Base-by-base conservation (phyloP, 2,113 vertebrate species). In the Coracopsis vasa region DNA sequence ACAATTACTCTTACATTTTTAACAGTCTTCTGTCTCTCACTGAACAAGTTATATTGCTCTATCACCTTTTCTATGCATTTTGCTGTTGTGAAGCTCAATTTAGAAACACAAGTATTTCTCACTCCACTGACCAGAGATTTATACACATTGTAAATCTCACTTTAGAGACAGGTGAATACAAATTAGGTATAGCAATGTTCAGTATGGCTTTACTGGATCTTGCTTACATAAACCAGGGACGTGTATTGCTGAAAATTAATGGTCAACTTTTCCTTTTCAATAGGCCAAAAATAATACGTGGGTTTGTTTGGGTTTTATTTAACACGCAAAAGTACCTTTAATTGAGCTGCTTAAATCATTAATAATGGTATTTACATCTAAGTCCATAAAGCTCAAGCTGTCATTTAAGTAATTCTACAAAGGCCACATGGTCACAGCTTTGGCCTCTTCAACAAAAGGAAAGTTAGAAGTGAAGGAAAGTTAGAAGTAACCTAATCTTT, bases 251-350 rank as follows among this genome's bases (percentile, higher is more conserved):
- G 72, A 92, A 90, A n/a, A 19, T 33, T 19, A 77, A 33, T 14
- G 6, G 29, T 47, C 35, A 86, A 24, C 31, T 79, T 69, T 35
- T 37, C 37, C 6, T 58, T 61, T 74, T 58, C 47, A 71, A 33
- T 24, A 60, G 19, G 11, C 3, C 1, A 1, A 51, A 75, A 73
- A 20, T 6, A 39, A 39, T 2, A 8, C 11, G 9, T 3, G 28
- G 6, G 19, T 20, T 33, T 54, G 31, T 56, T 56, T 33, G 53
- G 53, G 47, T 48, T 48, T 48, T 48, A 20, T 50, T 60, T 79
- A 93, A 50, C 9, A 79, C 1, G 2, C 5, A 9, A 70, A 5
- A 7, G 1, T 9, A 80, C 50, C 7, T 80, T 79, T 81, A 87
- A 73, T 74, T 80, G 17, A 78, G 19, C 31, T 39, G 23, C 44